A percentile compares a stretch with the other conserved stretches of the same genome.
Evolutionary conservation across 2,888 invertebrate genomes (phyloP).

Genomic region (Pterobdella sp.): DNA sequence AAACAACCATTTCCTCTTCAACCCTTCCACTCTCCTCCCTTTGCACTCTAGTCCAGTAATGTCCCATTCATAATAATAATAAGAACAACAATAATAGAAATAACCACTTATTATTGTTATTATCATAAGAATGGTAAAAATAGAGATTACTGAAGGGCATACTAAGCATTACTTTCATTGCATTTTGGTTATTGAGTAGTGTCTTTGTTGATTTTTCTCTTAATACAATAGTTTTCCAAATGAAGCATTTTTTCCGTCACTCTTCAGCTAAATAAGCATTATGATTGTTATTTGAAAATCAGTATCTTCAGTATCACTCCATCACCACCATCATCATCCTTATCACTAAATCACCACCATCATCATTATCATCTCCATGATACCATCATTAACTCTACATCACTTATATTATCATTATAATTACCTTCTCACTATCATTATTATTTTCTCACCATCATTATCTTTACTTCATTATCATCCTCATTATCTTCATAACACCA

Average conservation of each 20-base stretch:
- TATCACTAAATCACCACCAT: background rate
- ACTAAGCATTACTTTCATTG: background rate
- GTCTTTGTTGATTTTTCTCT: too few relatives aligned
- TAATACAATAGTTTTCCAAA: too few relatives aligned
- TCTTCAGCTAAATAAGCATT: too few relatives aligned
- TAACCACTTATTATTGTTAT: too few relatives aligned
- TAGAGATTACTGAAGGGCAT: too few relatives aligned
- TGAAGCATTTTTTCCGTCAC: too few relatives aligned
- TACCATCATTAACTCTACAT: background rate
- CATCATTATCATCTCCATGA: background rate
- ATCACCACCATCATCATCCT: background rate
- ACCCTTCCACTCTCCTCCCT: constrained; percentile 70
- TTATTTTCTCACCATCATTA: background rate
- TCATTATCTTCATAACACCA: too few relatives aligned
- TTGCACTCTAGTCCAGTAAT: constrained; percentile 72
- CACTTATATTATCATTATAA: background rate
- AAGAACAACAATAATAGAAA: too few relatives aligned
- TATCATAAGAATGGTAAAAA: too few relatives aligned
- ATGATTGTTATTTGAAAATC: too few relatives aligned
- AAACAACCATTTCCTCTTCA: constrained; percentile 67
- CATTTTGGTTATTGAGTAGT: background rate
- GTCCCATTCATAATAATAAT: constrained; percentile 22
- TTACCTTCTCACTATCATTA: background rate
- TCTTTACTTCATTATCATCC: background rate
- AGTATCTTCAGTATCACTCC: too few relatives aligned